phyloP scores from a whole-genome alignment of 1,140 invertebrate species.

The Listronotus bonariensis region DNA sequence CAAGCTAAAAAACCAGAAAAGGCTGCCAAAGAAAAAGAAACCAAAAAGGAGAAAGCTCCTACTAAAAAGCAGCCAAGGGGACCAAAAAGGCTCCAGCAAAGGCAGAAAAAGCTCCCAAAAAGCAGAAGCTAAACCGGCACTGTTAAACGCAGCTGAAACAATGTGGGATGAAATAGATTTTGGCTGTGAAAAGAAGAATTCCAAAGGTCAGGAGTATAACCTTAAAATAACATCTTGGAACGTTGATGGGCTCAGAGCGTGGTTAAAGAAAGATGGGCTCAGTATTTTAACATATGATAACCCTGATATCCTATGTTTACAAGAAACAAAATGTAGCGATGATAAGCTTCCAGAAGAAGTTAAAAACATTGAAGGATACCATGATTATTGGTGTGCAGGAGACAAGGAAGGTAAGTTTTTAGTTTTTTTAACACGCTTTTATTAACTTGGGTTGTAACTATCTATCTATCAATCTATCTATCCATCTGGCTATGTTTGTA shows the following conservation, averaged over 20 bases:
- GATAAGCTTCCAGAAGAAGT: slow-evolving; percentile 83
- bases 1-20: too few species aligned
- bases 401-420: slow-evolving; percentile 70
- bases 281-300: slow-evolving; percentile 72
- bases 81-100: too few species aligned
- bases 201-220: slow-evolving; percentile 73
- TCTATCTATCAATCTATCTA: too few species aligned
- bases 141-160: slow-evolving; percentile 37
- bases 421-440: too few species aligned
- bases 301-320: slow-evolving; percentile 91
- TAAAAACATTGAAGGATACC: slow-evolving; percentile 75
- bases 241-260: slow-evolving; percentile 89
- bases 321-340: slow-evolving; percentile 91
- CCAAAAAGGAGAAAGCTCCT: too few species aligned
- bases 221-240: slow-evolving; percentile 95
- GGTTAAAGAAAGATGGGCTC: slow-evolving; percentile 74
- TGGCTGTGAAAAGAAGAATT: slow-evolving; percentile 64
- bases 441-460: too few species aligned
- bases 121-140: slow-evolving; percentile 14
- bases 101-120: too few species aligned
- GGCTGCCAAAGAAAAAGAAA: too few species aligned
- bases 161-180: slow-evolving; percentile 61
- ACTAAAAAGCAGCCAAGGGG: too few species aligned
- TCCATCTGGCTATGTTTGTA: slow-evolving; percentile 64
- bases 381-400: slow-evolving; percentile 79